These are phyloP conservation scores for Chloroclysta siterata DNA, from an alignment of 2,888 invertebrate genomes.

Conservation along the genomic window DNA sequence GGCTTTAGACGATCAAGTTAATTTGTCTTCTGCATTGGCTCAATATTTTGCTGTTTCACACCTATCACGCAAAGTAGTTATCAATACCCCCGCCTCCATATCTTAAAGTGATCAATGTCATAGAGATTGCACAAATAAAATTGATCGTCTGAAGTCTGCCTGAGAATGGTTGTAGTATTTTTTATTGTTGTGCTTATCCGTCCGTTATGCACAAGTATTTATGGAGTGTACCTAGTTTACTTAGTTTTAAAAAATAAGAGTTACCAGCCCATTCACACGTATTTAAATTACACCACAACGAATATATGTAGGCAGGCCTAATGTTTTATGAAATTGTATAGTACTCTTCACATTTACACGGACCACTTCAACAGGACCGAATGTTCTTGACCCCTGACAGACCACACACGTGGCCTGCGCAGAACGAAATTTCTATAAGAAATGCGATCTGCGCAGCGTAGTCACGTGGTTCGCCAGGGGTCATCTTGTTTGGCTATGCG, in stretches of 20 bases:
- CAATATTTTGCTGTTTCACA: neutral
- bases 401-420: too few species aligned
- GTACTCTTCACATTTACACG: too few species aligned
- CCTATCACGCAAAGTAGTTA: too few species aligned
- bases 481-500: neutral
- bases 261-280: neutral
- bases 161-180: slow-evolving; percentile 9
- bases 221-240: slow-evolving; percentile 2
- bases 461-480: too few species aligned
- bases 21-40: neutral
- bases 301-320: too few species aligned
- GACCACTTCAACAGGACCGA: too few species aligned
- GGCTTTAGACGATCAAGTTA: neutral
- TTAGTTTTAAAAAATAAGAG: neutral
- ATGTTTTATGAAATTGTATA: too few species aligned
- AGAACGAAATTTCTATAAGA: too few species aligned
- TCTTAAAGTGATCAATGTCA: neutral
- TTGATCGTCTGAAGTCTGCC: slow-evolving; percentile 7
- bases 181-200: slow-evolving; percentile 21
- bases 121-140: neutral
- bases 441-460: too few species aligned
- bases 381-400: too few species aligned
- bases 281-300: too few species aligned
- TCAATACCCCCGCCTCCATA: too few species aligned
- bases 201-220: slow-evolving; percentile 21